Evolutionary conservation across 2,113 vertebrate species (phyloP).

Genomic region (Psittacula cyanocephala): DNA sequence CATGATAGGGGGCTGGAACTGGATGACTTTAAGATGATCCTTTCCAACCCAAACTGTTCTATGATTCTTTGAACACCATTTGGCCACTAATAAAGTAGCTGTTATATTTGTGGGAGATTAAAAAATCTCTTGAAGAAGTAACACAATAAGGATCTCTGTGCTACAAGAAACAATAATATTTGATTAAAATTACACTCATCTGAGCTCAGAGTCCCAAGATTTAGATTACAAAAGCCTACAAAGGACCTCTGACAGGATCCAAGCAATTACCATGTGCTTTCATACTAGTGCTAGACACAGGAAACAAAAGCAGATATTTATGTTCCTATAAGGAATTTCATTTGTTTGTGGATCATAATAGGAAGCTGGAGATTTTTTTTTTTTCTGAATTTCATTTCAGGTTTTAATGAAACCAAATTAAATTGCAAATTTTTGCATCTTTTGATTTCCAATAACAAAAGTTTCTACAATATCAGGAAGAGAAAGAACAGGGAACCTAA

Average conservation of each 20-base stretch:
- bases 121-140: not conserved
- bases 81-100: not conserved
- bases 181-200: not conserved
- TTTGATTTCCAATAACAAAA: not conserved
- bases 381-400: not conserved
- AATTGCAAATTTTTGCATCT: not conserved
- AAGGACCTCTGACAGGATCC: not conserved
- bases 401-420: not conserved
- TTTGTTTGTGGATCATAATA: not conserved
- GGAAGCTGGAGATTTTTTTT: fast-evolving
- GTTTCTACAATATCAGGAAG: not conserved
- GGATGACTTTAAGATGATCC: not conserved
- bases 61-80: not conserved
- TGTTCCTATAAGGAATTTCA: not conserved
- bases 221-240: not conserved
- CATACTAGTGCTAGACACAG: not conserved
- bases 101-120: not conserved
- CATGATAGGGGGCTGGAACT: not conserved
- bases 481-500: not conserved
- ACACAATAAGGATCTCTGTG: not conserved
- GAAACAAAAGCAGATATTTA: not conserved
- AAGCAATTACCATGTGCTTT: not conserved
- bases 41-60: not conserved
- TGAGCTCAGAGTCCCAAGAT: not conserved
- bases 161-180: not conserved